A percentile compares a stretch with the other conserved stretches of the same genome.
These are phyloP conservation scores for Adela reaumurella DNA, from an alignment of 2,888 invertebrate species.

Conservation along the genomic window DNA sequence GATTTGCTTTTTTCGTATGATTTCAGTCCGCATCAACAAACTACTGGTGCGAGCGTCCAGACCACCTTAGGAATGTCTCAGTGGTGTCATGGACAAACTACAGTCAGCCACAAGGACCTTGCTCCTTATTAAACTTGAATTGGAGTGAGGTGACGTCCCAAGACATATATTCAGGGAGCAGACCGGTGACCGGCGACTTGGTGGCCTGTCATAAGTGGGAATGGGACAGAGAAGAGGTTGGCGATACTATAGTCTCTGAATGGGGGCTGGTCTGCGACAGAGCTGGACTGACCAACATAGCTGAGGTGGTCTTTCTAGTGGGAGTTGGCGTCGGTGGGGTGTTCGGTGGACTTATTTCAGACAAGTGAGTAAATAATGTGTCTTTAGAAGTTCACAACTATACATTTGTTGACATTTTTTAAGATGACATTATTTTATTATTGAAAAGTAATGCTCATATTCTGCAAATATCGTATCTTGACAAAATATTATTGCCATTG, in stretches of 20 bases:
- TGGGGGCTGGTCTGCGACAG: conserved; percentile 75
- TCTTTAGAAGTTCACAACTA: too few relatives aligned
- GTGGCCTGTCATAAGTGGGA: conserved; percentile 60
- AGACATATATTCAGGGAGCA: conserved; percentile 31
- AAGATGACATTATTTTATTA: too few relatives aligned
- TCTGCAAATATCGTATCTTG: too few relatives aligned
- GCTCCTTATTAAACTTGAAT: conserved; percentile 50
- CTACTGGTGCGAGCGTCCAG: conserved; percentile 68
- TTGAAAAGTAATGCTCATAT: too few relatives aligned
- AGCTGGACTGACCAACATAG: conserved; percentile 64
- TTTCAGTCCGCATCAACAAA: conserved; percentile 59
- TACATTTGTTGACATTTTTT: too few relatives aligned
- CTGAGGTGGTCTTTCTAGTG: conserved; percentile 73
- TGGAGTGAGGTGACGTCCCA: conserved; percentile 24
- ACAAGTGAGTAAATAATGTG: conserved; percentile 56
- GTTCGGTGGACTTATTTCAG: conserved; percentile 74
- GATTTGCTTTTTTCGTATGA: conserved; percentile 12
- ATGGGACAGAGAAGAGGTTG: conserved; percentile 53
- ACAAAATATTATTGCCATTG: too few relatives aligned
- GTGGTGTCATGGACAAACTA: conserved; percentile 62
- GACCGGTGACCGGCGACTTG: conserved; percentile 32
- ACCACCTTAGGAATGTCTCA: conserved; percentile 49
- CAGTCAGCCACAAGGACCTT: conserved; percentile 60
- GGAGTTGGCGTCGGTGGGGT: conserved; percentile 77
- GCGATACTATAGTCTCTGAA: conserved; percentile 70